A percentile compares a stretch with the other conserved stretches of the same genome.
phyloP scores from a whole-genome alignment of 2,797 vertebrate genomes.

The Phaenicophaeus curvirostris region DNA sequence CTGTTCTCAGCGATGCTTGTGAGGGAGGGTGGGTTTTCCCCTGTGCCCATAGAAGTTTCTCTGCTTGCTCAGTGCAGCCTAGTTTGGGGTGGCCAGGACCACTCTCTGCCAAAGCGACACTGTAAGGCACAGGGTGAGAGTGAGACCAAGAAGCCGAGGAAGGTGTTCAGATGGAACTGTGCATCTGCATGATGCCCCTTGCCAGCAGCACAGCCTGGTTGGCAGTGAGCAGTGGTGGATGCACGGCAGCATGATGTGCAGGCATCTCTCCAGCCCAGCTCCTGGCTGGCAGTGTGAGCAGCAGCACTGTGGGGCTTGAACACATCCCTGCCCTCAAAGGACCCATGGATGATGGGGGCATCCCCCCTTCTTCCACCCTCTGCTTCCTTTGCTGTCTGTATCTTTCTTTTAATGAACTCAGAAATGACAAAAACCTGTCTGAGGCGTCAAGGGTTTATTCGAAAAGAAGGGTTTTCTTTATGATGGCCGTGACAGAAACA shows the following conservation, averaged over 20 bases:
- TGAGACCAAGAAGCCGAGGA: not conserved
- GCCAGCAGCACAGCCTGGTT: not conserved
- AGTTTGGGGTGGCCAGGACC: not conserved
- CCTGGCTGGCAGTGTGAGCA: not conserved
- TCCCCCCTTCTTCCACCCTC: not conserved
- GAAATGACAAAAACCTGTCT: not conserved
- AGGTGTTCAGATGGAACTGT: not conserved
- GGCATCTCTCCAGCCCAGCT: not conserved
- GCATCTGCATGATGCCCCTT: fast-evolving
- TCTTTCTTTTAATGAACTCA: not conserved
- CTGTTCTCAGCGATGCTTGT: not conserved
- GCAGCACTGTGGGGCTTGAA: too few relatives aligned
- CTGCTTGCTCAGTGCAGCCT: not conserved
- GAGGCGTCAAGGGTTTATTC: not conserved
- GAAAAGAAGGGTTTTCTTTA: not conserved
- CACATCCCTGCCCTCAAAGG: fast-evolving
- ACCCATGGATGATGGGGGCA: fast-evolving
- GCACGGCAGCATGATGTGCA: too few relatives aligned
- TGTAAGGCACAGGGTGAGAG: fast-evolving
- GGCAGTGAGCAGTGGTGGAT: fast-evolving
- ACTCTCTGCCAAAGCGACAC: not conserved
- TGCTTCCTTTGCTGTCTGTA: not conserved
- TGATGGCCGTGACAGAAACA: not conserved
- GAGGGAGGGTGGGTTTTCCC: not conserved
- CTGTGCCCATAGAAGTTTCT: not conserved